A percentile compares a stretch with the other conserved stretches of the same genome.
Conservation (phyloP, 2,888 invertebrate species). For the Andrena chrysosceles region DNA sequence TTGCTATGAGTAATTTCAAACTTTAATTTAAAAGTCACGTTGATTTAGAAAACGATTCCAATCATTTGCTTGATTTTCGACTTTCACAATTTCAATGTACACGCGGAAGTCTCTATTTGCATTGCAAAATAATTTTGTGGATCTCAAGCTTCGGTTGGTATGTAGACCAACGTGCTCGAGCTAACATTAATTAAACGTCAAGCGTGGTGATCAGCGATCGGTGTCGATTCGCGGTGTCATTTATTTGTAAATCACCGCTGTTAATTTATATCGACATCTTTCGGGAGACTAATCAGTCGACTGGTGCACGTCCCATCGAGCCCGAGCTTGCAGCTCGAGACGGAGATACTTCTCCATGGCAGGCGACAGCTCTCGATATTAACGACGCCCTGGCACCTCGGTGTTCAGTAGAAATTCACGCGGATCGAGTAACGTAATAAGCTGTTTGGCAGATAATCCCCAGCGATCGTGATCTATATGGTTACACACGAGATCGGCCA, state of each 20-base stretch:
- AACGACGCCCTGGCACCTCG: constrained; percentile 52
- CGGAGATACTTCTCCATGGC: neutral
- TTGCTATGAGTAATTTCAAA: no score
- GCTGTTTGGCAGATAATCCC: constrained; percentile 64
- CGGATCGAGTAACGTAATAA: constrained; percentile 67
- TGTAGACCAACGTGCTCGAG: neutral
- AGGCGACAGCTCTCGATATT: constrained; percentile 50
- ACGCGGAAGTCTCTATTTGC: neutral
- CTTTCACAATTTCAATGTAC: neutral
- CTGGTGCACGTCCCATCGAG: neutral
- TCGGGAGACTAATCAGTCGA: constrained; percentile 10
- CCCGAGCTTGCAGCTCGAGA: constrained; percentile 8
- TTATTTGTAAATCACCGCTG: neutral
- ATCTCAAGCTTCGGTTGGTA: neutral
- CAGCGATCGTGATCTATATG: constrained; percentile 59
- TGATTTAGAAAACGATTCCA: neutral
- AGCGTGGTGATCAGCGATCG: neutral
- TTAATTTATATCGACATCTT: constrained; percentile 37
- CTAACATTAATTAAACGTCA: neutral
- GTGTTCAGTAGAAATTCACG: constrained; percentile 63
- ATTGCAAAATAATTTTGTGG: neutral
- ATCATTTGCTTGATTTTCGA: neutral
- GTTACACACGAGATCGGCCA: constrained; percentile 4
- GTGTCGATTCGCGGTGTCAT: neutral
- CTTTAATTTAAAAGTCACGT: neutral